Percentiles rank a stretch among this genome's conserved stretches.
These are phyloP conservation scores for Napeogenes inachia DNA, from an alignment of 2,888 invertebrate genomes.

Conservation along the genomic window DNA sequence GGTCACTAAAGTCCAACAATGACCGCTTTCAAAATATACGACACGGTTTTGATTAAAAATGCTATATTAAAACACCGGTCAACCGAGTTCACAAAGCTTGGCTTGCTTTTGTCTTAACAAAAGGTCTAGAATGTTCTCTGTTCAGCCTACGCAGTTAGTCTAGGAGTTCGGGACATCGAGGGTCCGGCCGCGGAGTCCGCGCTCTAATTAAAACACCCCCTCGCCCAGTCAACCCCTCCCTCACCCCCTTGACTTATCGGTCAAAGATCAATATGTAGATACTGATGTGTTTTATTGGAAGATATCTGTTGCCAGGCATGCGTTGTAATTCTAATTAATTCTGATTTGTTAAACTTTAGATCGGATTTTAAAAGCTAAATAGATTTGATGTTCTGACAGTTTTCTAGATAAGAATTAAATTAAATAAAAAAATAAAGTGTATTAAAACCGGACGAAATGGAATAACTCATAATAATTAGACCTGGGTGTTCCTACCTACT, in stretches of 20 bases:
- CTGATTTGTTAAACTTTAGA: no score
- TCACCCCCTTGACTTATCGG: conserved; percentile 28
- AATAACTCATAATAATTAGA: no score
- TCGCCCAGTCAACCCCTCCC: conserved; percentile 45
- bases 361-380: no score
- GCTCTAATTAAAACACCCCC: conserved; percentile 71
- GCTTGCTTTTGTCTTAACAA: conserved; percentile 33
- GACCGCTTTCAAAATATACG: conserved; percentile 23
- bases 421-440: no score
- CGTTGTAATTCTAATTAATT: no score
- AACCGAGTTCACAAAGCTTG: conserved; percentile 33
- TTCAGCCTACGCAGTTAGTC: conserved; percentile 26
- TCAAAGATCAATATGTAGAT: conserved; percentile 20
- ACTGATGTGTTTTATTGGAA: neutral
- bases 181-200: conserved; percentile 61
- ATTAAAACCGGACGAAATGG: no score
- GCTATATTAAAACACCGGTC: conserved; percentile 33
- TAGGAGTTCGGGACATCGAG: conserved; percentile 39
- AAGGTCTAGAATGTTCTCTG: conserved; percentile 24
- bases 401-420: no score
- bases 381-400: no score
- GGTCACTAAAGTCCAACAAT: conserved; percentile 16
- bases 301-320: neutral
- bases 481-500: no score
- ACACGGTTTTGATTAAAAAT: conserved; percentile 30